Evolutionary conservation across 2,888 invertebrate species (phyloP).

Genomic region (Perizoma affinitatum): DNA sequence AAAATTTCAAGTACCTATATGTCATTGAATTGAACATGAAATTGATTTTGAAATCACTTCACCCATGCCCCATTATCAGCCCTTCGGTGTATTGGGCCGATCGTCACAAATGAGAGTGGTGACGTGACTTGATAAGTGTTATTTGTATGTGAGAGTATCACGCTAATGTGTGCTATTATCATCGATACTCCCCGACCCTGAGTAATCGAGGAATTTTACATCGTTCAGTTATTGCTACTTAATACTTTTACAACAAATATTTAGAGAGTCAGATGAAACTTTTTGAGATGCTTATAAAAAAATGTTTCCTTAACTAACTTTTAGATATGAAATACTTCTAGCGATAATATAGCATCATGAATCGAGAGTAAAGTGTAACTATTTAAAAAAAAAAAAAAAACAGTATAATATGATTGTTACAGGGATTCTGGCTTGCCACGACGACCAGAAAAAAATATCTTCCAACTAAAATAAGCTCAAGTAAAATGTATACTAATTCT

Average conservation of each 20-base stretch:
- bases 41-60: slow-evolving; percentile 9
- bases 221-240: slow-evolving; percentile 1
- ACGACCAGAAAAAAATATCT: too few species aligned
- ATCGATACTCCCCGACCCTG: slow-evolving; percentile 55
- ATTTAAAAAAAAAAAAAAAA: too few species aligned
- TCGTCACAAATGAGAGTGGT: slow-evolving; percentile 56
- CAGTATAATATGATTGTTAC: too few species aligned
- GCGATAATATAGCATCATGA: too few species aligned
- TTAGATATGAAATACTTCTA: too few species aligned
- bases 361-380: too few species aligned
- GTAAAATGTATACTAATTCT: too few species aligned
- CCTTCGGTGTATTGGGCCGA: too few species aligned
- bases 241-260: slow-evolving; percentile 5
- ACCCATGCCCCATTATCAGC: slow-evolving; percentile 35
- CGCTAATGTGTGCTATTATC: slow-evolving; percentile 65
- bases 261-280: slow-evolving; percentile 2
- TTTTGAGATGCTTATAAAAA: background rate
- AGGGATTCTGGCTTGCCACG: too few species aligned
- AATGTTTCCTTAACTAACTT: too few species aligned
- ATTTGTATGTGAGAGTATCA: slow-evolving; percentile 66
- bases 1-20: background rate
- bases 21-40: background rate
- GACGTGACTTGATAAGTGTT: slow-evolving; percentile 64
- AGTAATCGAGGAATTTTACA: slow-evolving; percentile 41
- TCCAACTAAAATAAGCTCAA: too few species aligned